Conservation (phyloP, 2,113 vertebrate genomes). For the Hippolais icterina region DNA sequence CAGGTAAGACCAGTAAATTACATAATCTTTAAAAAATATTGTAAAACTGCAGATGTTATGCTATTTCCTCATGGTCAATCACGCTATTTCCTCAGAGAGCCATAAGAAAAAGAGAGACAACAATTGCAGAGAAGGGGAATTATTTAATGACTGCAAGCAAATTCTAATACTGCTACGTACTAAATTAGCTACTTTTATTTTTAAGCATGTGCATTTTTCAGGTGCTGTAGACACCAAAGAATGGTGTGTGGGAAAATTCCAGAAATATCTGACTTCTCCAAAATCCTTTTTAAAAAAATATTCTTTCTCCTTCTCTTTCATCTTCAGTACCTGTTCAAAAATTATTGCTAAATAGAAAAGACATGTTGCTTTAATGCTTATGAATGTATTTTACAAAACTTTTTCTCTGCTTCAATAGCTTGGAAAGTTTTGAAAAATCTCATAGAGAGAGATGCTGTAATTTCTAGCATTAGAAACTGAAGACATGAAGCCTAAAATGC, state of each 20-base stretch:
- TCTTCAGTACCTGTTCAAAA: neutral
- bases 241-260: neutral
- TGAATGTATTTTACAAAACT: neutral
- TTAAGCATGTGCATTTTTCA: neutral
- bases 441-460: neutral
- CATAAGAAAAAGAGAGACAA: neutral
- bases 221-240: neutral
- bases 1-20: neutral
- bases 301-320: neutral
- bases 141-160: neutral
- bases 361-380: neutral
- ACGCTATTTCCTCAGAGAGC: neutral
- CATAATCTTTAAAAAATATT: neutral
- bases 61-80: neutral
- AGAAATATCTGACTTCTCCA: neutral
- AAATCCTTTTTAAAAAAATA: neutral
- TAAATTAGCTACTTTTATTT: neutral
- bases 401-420: neutral
- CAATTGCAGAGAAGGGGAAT: neutral
- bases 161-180: neutral
- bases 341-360: neutral
- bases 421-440: neutral
- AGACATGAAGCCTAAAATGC: neutral
- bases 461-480: neutral
- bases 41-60: neutral